Conservation (phyloP, 2,797 vertebrate genomes). For the Phyllotis vaccarum region DNA sequence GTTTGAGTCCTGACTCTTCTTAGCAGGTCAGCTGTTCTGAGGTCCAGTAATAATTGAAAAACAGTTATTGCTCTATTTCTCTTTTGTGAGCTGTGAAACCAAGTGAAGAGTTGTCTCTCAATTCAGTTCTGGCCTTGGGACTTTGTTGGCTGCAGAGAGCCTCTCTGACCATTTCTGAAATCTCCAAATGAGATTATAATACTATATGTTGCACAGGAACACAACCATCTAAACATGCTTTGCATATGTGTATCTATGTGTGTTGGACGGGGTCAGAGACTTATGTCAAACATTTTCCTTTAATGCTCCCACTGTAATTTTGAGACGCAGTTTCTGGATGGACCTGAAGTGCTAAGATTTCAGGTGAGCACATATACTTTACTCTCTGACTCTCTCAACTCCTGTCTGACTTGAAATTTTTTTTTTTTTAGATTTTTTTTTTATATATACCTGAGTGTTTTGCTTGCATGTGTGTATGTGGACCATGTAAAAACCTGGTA, state of each 20-base stretch:
- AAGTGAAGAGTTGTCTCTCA: not conserved
- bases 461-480: not conserved
- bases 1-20: not conserved
- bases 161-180: slow-evolving; percentile 4
- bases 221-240: not conserved
- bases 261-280: not conserved
- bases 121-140: not conserved
- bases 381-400: not conserved
- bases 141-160: not conserved
- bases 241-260: not conserved
- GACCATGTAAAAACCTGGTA: not conserved
- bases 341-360: not conserved
- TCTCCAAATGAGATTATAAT: not conserved
- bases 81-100: not conserved
- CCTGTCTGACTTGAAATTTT: not conserved
- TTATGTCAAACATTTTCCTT: not conserved
- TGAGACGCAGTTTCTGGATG: not conserved
- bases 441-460: not conserved
- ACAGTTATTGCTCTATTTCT: not conserved
- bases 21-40: not conserved
- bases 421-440: not conserved
- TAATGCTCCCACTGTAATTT: not conserved
- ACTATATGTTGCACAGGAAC: not conserved
- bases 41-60: slow-evolving; percentile 4
- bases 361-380: not conserved